A percentile compares a stretch with the other conserved stretches of the same genome.
Evolutionary conservation across 2,113 vertebrate genomes (phyloP).

Genomic region (Poeciliopsis prolifica): DNA sequence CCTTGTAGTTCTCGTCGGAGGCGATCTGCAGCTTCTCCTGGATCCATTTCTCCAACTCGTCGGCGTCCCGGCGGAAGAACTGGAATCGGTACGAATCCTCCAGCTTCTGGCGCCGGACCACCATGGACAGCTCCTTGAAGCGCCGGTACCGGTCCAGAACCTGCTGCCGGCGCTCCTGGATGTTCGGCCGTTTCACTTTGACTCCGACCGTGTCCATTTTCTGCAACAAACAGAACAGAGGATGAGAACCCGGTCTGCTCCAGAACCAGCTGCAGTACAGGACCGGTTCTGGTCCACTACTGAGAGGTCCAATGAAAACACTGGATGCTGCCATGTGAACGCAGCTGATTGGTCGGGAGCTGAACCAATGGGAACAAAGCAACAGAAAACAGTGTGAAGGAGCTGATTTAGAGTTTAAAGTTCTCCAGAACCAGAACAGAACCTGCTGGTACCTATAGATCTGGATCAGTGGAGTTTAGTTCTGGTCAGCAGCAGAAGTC

Average conservation of each 20-base stretch:
- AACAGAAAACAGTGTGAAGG: no score
- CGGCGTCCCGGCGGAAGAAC: constrained; percentile 97
- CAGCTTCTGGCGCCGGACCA: constrained; percentile 91
- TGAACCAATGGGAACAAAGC: no score
- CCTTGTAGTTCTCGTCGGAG: constrained; percentile 98
- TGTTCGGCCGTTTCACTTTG: constrained; percentile 97
- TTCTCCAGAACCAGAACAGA: no score
- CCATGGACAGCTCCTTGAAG: constrained; percentile 94
- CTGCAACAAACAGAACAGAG: constrained; percentile 68
- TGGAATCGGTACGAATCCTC: constrained; percentile 99
- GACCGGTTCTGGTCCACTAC: neutral
- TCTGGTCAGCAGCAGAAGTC: no score
- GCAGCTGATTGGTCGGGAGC: no score
- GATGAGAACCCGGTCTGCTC: neutral
- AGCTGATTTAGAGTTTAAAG: no score
- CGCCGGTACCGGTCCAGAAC: constrained; percentile 96
- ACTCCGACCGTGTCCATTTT: constrained; percentile 94
- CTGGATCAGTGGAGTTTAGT: no score
- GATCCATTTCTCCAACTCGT: constrained; percentile 99
- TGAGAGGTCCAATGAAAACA: no score
- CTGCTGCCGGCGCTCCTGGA: constrained; percentile 96
- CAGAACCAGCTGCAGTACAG: neutral
- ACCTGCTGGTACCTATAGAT: no score
- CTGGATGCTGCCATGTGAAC: neutral
- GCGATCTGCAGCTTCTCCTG: constrained; percentile 99